Percentiles rank a stretch among this genome's conserved stretches.
phyloP scores from a whole-genome alignment of 2,113 vertebrate genomes.

The Varanus komodoensis region DNA sequence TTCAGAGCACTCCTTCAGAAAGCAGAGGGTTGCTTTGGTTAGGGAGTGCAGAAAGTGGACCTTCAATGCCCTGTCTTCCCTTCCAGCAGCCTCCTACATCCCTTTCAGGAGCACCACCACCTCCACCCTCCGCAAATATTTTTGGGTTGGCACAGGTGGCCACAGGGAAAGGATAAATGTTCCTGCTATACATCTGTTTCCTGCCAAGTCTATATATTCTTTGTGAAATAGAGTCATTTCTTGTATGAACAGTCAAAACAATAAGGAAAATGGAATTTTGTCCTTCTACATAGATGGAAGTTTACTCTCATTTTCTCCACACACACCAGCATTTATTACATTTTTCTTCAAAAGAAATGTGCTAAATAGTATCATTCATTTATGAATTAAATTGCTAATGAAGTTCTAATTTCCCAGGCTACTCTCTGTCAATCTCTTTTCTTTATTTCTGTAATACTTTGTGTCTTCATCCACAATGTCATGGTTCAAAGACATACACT shows the following conservation, averaged over 20 bases:
- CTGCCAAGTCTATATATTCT: background rate
- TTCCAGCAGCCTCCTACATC: background rate
- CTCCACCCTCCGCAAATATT: no score
- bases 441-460: constrained; percentile 6
- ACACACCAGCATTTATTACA: background rate
- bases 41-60: no score
- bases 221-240: background rate
- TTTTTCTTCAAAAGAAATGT: background rate
- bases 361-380: background rate
- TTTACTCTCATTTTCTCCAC: no score
- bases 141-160: no score
- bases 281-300: background rate
- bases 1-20: no score
- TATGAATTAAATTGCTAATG: background rate
- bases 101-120: background rate
- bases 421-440: background rate
- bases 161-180: no score
- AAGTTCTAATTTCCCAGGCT: constrained; percentile 9
- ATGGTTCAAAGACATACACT: constrained; percentile 2
- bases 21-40: no score
- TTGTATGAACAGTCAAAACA: background rate
- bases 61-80: background rate
- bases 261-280: background rate
- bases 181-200: background rate
- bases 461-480: background rate